Evolutionary conservation across 2,888 invertebrate genomes (phyloP).

Genomic region (Sussaba pulchella): DNA sequence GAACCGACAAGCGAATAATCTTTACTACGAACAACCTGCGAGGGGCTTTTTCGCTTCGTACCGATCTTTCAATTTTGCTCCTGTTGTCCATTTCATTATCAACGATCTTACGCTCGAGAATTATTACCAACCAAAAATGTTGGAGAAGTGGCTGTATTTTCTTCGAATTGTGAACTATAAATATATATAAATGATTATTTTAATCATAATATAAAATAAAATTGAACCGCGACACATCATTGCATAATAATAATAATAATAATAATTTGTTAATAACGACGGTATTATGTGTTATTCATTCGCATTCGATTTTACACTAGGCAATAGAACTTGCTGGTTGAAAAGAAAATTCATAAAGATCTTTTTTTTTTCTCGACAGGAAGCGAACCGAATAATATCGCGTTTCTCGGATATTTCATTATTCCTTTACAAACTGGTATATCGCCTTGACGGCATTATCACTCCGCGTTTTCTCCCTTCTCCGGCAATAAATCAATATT

Average conservation of each 20-base stretch:
- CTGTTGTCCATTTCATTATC: constrained; percentile 47
- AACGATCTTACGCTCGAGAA: constrained; percentile 51
- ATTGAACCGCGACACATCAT: no score
- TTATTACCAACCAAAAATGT: no score
- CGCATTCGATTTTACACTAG: no score
- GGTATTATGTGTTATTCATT: no score
- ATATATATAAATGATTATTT: no score
- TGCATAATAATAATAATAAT: no score
- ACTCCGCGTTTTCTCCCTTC: constrained; percentile 5
- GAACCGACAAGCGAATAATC: constrained; percentile 79
- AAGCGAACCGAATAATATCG: constrained; percentile 6
- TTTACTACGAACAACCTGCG: constrained; percentile 61
- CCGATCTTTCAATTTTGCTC: constrained; percentile 40
- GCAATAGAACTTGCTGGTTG: no score
- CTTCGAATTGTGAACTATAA: no score
- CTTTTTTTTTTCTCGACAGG: constrained; percentile 13
- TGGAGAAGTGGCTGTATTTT: no score
- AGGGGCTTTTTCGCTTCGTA: constrained; percentile 20
- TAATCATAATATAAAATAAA: no score
- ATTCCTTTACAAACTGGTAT: constrained; percentile 20
- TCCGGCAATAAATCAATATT: constrained; percentile 43
- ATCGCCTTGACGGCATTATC: constrained; percentile 20
- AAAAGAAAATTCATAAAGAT: neutral
- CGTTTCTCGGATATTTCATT: constrained; percentile 29
- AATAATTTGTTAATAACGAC: no score